phyloP scores from a whole-genome alignment of 2,113 vertebrate genomes.

The Tauraco erythrolophus region DNA sequence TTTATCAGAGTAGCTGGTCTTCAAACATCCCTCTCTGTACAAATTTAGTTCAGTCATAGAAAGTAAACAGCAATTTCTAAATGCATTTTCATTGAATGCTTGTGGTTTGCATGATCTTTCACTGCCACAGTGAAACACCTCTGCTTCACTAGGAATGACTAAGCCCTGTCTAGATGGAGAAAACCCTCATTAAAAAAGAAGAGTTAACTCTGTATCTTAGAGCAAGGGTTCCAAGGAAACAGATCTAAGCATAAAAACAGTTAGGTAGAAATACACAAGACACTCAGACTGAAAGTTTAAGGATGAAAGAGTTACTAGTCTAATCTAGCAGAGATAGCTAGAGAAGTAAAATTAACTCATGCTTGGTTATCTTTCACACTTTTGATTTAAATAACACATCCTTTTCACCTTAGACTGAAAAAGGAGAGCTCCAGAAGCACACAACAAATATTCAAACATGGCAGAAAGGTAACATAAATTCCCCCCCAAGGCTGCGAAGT shows the following conservation, averaged over 20 bases:
- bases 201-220: not conserved
- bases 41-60: not conserved
- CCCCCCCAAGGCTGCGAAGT: not conserved
- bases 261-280: not conserved
- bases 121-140: not conserved
- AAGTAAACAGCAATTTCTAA: not conserved
- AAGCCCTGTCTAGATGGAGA: not conserved
- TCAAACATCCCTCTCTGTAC: rapidly evolving
- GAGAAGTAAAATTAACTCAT: not conserved
- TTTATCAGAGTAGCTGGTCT: not conserved
- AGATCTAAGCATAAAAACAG: not conserved
- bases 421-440: not conserved
- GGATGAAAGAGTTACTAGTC: not conserved
- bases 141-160: not conserved
- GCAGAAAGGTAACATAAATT: not conserved
- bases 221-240: not conserved
- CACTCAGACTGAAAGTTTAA: not conserved
- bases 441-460: not conserved
- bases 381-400: not conserved
- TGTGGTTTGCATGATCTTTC: not conserved
- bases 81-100: not conserved
- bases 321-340: not conserved
- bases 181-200: not conserved
- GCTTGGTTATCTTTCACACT: not conserved
- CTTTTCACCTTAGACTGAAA: not conserved